Base-by-base conservation (phyloP, 1,140 invertebrate species). In the Solenopsis fugax region DNA sequence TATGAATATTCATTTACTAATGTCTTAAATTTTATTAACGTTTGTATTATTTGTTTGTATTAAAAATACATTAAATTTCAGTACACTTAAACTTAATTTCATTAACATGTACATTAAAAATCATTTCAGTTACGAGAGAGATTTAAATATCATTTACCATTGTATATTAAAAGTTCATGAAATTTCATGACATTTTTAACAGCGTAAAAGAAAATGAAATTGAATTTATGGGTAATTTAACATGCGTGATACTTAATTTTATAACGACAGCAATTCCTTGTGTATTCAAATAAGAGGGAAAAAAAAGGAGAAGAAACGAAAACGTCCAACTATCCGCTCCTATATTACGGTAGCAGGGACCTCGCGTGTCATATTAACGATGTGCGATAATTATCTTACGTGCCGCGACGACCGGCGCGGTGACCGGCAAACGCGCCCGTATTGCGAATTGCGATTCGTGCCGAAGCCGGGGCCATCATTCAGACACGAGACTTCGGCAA, bases 281-380 rank as follows among this genome's bases (percentile, higher is more conserved):
- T 29, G 21, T 41, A 73, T 58, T 3, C 58, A 50, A 21, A 29
- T 29, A 29, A 62, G 9, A 41, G 34, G 48, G 16, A 29, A 29
- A 29, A 13, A 45, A 76, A 73, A n/a, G 18, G 29, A 29, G 2
- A 29, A 54, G 10, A 6, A 41, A 37, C 21, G 18, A 48, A 64
- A 48, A 37, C 16, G 18, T 16, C 1, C 2, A 77, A n/a, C 4
- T 52, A 37, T 16, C 37, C n/a, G n/a, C n/a, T 10, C 2, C 21
- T 29, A 48, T n/a, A 62, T 65, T n/a, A 64, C 1, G 29, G 0
- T 21, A 37, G 3, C 52, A 10, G 4, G n/a, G 54, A 24, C 52
- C 54, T 76, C n/a, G 73, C 4, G 37, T 76, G 54, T 24, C 13
- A 48, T 34, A 76, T 76, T 76, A 76, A 54, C 54, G 52, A 24